These are phyloP conservation scores for Lomographa bimaculata DNA, from an alignment of 2,888 invertebrate genomes.

Conservation along the genomic window DNA sequence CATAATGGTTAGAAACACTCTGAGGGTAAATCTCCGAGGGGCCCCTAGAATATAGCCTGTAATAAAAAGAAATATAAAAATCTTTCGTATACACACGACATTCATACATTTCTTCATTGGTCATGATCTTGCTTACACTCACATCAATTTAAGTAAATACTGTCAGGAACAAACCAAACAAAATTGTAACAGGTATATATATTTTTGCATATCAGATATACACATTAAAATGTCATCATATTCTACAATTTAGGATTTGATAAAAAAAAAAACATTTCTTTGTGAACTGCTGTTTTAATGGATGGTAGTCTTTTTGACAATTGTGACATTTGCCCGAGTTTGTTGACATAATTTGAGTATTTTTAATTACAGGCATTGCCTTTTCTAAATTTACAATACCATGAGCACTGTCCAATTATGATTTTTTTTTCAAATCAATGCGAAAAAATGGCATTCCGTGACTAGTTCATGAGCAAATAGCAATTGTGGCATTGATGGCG, in stretches of 20 bases:
- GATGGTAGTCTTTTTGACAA: too few relatives aligned
- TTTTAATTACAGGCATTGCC: too few relatives aligned
- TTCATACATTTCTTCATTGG: neutral
- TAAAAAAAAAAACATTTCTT: slow-evolving; percentile 15
- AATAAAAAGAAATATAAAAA: slow-evolving; percentile 27
- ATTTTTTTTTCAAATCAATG: too few relatives aligned
- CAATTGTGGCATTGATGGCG: too few relatives aligned
- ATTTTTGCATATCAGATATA: slow-evolving; percentile 26
- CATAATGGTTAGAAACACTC: slow-evolving; percentile 68
- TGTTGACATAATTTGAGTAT: too few relatives aligned
- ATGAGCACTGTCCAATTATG: too few relatives aligned
- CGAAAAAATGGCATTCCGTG: too few relatives aligned
- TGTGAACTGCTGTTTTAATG: too few relatives aligned
- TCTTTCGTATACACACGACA: neutral
- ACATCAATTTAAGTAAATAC: slow-evolving; percentile 29
- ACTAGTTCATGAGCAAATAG: too few relatives aligned
- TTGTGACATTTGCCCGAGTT: too few relatives aligned
- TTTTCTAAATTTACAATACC: too few relatives aligned
- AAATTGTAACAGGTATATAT: slow-evolving; percentile 22
- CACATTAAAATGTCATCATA: slow-evolving; percentile 14
- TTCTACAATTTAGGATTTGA: slow-evolving; percentile 7
- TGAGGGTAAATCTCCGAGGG: slow-evolving; percentile 38
- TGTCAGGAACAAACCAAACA: slow-evolving; percentile 37
- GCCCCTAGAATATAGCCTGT: slow-evolving; percentile 47
- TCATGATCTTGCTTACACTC: slow-evolving; percentile 14